phyloP scores from a whole-genome alignment of 2,113 vertebrate genomes.

The Macrotus californicus region DNA sequence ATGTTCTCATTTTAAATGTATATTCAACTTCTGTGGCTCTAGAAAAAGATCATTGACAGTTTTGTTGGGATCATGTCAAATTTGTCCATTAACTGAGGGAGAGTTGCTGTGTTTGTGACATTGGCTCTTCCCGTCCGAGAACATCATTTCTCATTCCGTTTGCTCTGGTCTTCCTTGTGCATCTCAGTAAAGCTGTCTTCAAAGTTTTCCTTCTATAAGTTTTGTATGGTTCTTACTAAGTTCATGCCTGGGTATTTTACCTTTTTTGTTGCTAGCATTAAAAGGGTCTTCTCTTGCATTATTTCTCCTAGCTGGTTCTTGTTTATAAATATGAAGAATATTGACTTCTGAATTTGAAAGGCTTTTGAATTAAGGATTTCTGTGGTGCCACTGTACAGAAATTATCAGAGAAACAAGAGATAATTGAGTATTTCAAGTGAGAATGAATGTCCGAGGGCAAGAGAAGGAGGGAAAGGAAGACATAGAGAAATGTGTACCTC shows the following conservation, averaged over 20 bases:
- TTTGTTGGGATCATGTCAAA: neutral
- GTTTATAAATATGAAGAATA: neutral
- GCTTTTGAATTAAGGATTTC: neutral
- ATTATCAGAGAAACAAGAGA: neutral
- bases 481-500: neutral
- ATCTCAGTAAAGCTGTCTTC: neutral
- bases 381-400: neutral
- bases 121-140: neutral
- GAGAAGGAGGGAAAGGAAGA: neutral
- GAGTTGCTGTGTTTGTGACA: neutral
- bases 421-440: neutral
- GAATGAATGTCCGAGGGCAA: neutral
- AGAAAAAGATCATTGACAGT: neutral
- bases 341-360: neutral
- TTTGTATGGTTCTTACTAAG: neutral
- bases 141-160: neutral
- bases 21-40: neutral
- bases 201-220: neutral
- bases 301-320: neutral
- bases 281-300: neutral
- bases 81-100: neutral
- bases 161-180: neutral
- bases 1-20: slow-evolving; percentile 11
- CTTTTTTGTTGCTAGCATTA: neutral
- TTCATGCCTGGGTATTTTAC: neutral